Evolutionary conservation across 1,140 invertebrate species (phyloP).

Genomic region (Caerostris extrusa): DNA sequence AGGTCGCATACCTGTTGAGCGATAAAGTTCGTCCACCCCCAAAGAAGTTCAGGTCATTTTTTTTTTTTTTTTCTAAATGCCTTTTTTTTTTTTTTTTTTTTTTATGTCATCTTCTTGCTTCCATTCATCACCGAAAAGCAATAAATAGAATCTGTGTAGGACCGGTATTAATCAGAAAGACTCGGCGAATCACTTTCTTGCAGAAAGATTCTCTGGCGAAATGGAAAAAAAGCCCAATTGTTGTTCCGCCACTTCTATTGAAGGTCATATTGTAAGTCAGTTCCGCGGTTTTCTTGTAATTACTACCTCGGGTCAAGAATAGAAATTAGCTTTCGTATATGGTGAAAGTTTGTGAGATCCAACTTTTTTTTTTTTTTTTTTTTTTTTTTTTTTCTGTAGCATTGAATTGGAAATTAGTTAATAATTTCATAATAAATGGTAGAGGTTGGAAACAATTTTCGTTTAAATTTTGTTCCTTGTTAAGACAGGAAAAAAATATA

Average conservation of each 20-base stretch:
- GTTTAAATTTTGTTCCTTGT: neutral
- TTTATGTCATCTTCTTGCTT: neutral
- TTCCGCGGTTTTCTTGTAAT: neutral
- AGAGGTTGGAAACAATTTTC: neutral
- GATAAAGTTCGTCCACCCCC: slow-evolving; percentile 67
- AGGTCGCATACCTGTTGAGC: slow-evolving; percentile 46
- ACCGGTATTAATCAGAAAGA: slow-evolving; percentile 1
- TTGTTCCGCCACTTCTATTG: neutral
- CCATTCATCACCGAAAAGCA: slow-evolving; percentile 31
- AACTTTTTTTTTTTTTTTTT: too few relatives aligned
- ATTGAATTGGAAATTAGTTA: neutral
- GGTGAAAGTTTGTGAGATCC: neutral
- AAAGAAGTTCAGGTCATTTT: slow-evolving; percentile 52
- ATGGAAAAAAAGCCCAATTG: neutral
- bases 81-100: neutral
- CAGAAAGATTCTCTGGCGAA: neutral
- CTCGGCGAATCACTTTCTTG: slow-evolving; percentile 33
- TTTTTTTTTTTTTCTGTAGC: neutral
- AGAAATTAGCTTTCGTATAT: neutral
- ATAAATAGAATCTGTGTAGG: slow-evolving; percentile 5
- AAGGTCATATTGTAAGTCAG: slow-evolving; percentile 6
- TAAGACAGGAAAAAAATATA: too few relatives aligned
- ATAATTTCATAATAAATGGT: neutral
- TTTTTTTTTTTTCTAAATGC: slow-evolving; percentile 20
- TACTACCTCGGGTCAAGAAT: neutral